phyloP scores from a whole-genome alignment of 2,888 invertebrate species.

The Cryptosula pallasiana region DNA sequence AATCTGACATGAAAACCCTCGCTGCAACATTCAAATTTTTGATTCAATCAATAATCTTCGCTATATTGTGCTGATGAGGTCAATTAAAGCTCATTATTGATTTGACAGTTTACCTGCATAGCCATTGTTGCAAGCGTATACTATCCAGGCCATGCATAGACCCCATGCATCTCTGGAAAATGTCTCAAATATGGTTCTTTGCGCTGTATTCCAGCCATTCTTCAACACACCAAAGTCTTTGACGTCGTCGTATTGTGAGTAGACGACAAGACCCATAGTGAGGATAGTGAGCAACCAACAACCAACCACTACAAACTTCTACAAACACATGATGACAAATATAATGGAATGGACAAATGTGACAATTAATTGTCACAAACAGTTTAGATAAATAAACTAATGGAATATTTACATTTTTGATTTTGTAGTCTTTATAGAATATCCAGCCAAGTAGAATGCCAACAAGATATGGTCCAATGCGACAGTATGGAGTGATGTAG shows the following conservation, averaged over 20 bases:
- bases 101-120: conserved; percentile 25
- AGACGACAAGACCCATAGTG: conserved; percentile 10
- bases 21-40: too few species aligned
- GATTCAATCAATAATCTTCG: too few species aligned
- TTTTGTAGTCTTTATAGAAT: conserved; percentile 13
- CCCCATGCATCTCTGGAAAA: conserved; percentile 25
- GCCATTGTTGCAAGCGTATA: conserved; percentile 26
- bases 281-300: not conserved
- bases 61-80: too few species aligned
- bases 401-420: not conserved
- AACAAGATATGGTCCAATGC: conserved; percentile 21
- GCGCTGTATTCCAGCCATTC: not conserved
- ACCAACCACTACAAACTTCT: not conserved
- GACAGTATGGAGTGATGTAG: conserved; percentile 24
- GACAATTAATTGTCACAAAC: too few species aligned
- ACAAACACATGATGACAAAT: too few species aligned
- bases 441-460: conserved; percentile 14
- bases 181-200: conserved; percentile 10
- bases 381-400: too few species aligned
- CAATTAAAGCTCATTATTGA: not conserved
- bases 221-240: conserved; percentile 2
- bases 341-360: too few species aligned
- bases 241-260: conserved; percentile 9
- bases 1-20: too few species aligned
- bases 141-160: conserved; percentile 27